Evolutionary conservation across 2,888 invertebrate genomes (phyloP), one percentile per base, ranked within the genome.

Genomic region (Ormyrus thymus): DNA sequence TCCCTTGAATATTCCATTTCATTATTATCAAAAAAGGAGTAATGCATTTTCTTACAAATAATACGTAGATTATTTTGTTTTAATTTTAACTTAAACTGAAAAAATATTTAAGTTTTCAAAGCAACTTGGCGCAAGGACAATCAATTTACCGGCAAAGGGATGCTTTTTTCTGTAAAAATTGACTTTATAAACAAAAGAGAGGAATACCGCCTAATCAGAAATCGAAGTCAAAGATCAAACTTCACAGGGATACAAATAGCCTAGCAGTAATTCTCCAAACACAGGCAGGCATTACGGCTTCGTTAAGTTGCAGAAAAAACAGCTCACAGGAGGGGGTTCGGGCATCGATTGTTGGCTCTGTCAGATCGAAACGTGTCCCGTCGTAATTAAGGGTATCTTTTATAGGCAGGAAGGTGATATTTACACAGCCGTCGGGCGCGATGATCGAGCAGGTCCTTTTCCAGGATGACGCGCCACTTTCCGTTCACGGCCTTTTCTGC

Each of bases 321-420:
- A 78, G 78, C 55, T 78, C 50, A 64, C 61, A 64, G 50, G 48
- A 53, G 7, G n/a, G 6, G 48, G 29, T 9, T 51, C 9, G 29
- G 11, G 68, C 69, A 48, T 76, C 48, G 59, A 65, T 56, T 75
- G 75, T 75, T 45, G 15, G 55, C 61, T 48, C 29, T 48, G 51
- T 29, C 29, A 13, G 15, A 70, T 29, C 2, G 15, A 83, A 84
- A 86, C 86, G 86, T 85, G 86, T 86, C 87, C 82, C 86, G 84
- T 83, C 83, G 87, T 88, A 88, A 88, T 88, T 88, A 88, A 85
- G 85, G 85, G 86, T 87, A 88, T 88, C 87, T 87, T 86, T 88
- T 87, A 88, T 88, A 84, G 85, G 83, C 86, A 86, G 86, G 85
- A 86, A 86, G 84, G 84, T 85, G 87, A 88, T 89, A 87, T 89